phyloP scores from a whole-genome alignment of 2,113 vertebrate species.

The Hemiprocne comata region DNA sequence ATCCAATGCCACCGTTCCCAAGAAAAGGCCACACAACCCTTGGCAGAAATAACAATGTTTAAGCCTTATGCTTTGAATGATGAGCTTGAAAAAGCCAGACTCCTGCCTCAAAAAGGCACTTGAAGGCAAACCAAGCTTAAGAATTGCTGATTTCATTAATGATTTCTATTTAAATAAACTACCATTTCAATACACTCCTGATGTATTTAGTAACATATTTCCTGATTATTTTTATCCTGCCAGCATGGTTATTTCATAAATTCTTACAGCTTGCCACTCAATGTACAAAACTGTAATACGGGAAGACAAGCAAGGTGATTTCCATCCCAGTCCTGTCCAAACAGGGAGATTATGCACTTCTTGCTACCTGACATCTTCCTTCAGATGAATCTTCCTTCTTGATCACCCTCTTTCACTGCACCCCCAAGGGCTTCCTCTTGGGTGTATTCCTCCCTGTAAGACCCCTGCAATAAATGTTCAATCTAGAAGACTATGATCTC shows the following conservation, averaged over 20 bases:
- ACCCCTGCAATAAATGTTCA: not conserved
- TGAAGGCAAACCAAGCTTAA: not conserved
- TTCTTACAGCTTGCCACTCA: not conserved
- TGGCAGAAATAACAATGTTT: not conserved
- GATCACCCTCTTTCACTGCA: not conserved
- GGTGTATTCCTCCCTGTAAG: not conserved
- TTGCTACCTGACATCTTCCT: not conserved
- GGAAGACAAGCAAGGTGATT: not conserved
- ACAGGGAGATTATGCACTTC: not conserved
- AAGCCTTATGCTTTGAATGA: not conserved
- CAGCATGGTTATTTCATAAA: not conserved
- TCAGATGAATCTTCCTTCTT: not conserved
- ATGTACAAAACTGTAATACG: fast-evolving
- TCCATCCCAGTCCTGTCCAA: not conserved
- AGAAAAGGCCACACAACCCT: not conserved
- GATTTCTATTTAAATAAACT: not conserved
- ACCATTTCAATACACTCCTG: not conserved
- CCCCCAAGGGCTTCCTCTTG: not conserved
- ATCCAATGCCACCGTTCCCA: not conserved
- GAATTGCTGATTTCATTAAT: not conserved
- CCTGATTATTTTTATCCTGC: not conserved
- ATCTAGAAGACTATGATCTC: not conserved
- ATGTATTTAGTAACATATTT: not conserved
- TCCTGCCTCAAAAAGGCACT: not conserved
- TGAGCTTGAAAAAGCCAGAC: not conserved